phyloP scores from a whole-genome alignment of 53 echinoderm and acorn worm species.

The Mesocentrotus franciscanus region DNA sequence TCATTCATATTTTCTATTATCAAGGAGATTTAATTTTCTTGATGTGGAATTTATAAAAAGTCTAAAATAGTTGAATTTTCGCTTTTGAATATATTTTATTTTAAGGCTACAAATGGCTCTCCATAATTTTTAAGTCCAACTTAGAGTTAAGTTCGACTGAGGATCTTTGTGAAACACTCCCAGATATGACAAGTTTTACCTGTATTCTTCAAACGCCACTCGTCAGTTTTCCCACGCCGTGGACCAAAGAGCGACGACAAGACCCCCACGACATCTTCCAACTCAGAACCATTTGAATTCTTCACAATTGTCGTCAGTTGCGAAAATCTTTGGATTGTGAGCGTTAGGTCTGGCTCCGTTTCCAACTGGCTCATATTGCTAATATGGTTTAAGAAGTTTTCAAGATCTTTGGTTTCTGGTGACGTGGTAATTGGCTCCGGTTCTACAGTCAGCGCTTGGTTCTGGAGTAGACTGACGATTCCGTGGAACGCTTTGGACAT shows the following conservation, averaged over 20 bases:
- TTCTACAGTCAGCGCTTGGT: background rate
- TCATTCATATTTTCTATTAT: no score
- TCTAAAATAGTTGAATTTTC: no score
- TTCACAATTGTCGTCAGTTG: background rate
- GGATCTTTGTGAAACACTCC: no score
- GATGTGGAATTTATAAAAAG: no score
- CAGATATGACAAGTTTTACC: background rate
- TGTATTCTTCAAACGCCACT: background rate
- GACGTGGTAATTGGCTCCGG: background rate
- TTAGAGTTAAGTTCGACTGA: no score
- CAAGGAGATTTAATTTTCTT: no score
- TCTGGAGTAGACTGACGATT: constrained; percentile 23
- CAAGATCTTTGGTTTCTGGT: constrained; percentile 19
- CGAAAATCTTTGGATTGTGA: constrained; percentile 11
- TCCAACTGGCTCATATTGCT: background rate
- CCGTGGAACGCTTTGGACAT: constrained; percentile 53
- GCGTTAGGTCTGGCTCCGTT: background rate
- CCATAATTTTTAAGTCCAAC: no score
- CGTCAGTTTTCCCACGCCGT: background rate
- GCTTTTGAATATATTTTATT: no score
- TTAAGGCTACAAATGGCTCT: no score
- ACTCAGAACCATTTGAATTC: background rate
- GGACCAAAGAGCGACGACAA: constrained; percentile 21
- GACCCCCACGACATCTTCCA: background rate
- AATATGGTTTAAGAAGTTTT: constrained; percentile 1